Evolutionary conservation across 2,888 invertebrate species (phyloP).

Genomic region (Xanthostigma xanthostigma): DNA sequence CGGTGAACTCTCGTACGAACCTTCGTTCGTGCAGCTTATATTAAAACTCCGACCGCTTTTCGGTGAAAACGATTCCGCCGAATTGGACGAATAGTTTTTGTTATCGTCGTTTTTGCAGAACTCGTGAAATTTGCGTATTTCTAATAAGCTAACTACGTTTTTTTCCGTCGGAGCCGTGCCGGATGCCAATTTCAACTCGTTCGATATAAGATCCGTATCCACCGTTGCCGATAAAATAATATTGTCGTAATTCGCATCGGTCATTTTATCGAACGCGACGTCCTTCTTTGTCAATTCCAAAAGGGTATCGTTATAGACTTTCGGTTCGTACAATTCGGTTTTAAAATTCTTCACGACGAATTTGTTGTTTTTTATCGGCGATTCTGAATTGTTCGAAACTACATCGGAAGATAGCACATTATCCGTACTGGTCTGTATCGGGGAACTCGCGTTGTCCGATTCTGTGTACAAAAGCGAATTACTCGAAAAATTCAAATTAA

Average conservation of each 20-base stretch:
- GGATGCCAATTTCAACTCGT: too few relatives aligned
- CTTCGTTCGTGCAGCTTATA: slow-evolving; percentile 23
- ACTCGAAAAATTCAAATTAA: slow-evolving; percentile 27
- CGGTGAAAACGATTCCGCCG: slow-evolving; percentile 23
- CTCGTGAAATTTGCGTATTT: slow-evolving; percentile 17
- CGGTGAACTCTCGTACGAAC: slow-evolving; percentile 35
- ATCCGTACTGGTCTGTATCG: slow-evolving; percentile 34
- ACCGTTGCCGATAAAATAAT: too few relatives aligned
- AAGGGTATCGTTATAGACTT: slow-evolving; percentile 3
- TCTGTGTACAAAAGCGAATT: slow-evolving; percentile 24
- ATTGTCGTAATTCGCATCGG: slow-evolving; percentile 8
- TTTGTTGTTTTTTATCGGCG: slow-evolving; percentile 18
- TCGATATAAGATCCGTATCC: too few relatives aligned
- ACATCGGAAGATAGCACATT: slow-evolving; percentile 27
- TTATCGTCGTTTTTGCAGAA: slow-evolving; percentile 16
- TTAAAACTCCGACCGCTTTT: slow-evolving; percentile 27
- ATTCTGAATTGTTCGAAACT: slow-evolving; percentile 29
- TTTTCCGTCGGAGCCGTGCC: too few relatives aligned
- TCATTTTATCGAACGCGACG: too few relatives aligned
- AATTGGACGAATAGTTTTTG: slow-evolving; percentile 20
- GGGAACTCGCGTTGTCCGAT: slow-evolving; percentile 31
- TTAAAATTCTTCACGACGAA: slow-evolving; percentile 6
- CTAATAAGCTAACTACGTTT: slow-evolving; percentile 9
- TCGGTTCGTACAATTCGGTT: slow-evolving; percentile 6
- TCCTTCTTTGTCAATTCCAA: slow-evolving; percentile 3